phyloP scores from a whole-genome alignment of 2,888 invertebrate genomes.

The Trissoscelio sp. region DNA sequence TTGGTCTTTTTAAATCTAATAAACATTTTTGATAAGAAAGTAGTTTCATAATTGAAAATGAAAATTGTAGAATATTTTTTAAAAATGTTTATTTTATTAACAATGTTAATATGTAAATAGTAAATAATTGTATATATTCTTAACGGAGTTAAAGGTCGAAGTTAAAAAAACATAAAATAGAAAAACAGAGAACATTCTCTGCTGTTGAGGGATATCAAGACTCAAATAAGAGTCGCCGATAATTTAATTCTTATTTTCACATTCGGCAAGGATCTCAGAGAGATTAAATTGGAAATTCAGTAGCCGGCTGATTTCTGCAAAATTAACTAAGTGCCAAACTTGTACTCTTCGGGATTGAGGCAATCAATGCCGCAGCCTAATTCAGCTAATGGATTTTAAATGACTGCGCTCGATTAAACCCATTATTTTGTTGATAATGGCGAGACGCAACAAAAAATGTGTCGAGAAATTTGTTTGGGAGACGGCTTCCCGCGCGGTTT shows the following conservation, averaged over 20 bases:
- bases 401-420: conserved; percentile 50
- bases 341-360: conserved; percentile 37
- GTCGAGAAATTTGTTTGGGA: conserved; percentile 36
- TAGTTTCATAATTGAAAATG: no score
- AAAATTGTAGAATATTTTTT: no score
- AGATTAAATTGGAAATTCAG: conserved; percentile 64
- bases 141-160: no score
- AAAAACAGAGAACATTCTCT: no score
- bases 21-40: conserved; percentile 31
- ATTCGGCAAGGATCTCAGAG: conserved; percentile 34
- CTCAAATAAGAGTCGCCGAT: conserved; percentile 20
- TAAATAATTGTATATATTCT: no score
- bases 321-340: conserved; percentile 60
- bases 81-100: no score
- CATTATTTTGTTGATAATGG: conserved; percentile 53
- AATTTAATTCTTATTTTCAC: conserved; percentile 58
- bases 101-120: no score
- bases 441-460: conserved; percentile 31
- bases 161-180: no score
- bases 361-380: conserved; percentile 54
- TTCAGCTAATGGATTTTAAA: conserved; percentile 65
- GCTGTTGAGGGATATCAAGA: no score
- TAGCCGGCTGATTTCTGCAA: conserved; percentile 52
- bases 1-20: conserved; percentile 7
- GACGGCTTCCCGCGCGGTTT: not conserved